A percentile compares a stretch with the other conserved stretches of the same genome.
These are phyloP conservation scores for Acanthosoma haemorrhoidale DNA, from an alignment of 2,888 invertebrate species.

Conservation along the genomic window DNA sequence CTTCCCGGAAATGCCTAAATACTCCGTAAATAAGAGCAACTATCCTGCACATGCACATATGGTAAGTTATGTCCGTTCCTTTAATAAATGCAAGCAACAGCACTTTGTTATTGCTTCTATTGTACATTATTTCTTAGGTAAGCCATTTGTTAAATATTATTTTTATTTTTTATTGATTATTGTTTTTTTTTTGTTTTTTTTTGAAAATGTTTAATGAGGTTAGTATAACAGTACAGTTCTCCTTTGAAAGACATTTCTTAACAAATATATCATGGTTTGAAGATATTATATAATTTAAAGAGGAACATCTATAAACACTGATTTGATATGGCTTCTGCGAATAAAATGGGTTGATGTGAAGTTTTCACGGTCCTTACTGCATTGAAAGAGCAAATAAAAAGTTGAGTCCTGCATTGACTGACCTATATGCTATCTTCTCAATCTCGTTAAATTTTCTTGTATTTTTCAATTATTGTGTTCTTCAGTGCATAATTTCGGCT, in stretches of 20 bases:
- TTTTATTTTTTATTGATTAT: neutral
- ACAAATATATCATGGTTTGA: too few species aligned
- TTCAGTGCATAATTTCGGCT: too few species aligned
- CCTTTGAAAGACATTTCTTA: neutral
- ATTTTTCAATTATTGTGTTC: too few species aligned
- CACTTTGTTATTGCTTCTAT: conserved; percentile 1
- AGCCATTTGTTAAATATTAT: conserved; percentile 1
- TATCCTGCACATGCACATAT: conserved; percentile 76
- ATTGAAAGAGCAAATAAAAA: too few species aligned
- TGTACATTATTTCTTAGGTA: neutral
- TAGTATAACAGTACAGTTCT: neutral
- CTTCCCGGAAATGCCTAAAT: conserved; percentile 69
- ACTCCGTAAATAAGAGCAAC: conserved; percentile 59
- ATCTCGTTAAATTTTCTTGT: too few species aligned
- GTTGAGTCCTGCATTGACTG: too few species aligned
- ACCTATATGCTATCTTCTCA: too few species aligned
- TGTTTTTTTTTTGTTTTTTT: neutral
- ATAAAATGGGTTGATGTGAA: too few species aligned
- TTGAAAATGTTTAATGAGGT: neutral
- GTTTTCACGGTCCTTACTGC: too few species aligned
- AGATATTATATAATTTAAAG: too few species aligned
- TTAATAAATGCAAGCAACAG: neutral
- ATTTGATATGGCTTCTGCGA: too few species aligned
- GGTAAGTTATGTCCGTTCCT: conserved; percentile 49
- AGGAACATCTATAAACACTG: too few species aligned